A percentile compares a stretch with the other conserved stretches of the same genome.
Evolutionary conservation across 2,888 invertebrate species (phyloP).

Genomic region (Aromia moschata): DNA sequence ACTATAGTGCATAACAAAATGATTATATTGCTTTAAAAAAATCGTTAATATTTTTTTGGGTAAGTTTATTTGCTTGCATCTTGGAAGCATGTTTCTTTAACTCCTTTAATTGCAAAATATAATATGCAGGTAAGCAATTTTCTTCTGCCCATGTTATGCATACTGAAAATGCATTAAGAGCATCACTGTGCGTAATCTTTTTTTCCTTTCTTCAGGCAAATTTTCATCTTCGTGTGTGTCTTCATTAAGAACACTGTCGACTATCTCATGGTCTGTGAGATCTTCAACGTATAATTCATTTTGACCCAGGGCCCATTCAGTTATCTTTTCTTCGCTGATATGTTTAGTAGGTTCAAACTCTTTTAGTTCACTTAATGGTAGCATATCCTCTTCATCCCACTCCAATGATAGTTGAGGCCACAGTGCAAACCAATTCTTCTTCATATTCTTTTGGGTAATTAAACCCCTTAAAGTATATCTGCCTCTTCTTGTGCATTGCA

Average conservation of each 20-base stretch:
- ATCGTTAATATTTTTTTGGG: neutral
- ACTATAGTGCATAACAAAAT: neutral
- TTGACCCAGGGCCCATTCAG: neutral
- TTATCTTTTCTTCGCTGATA: neutral
- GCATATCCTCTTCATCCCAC: neutral
- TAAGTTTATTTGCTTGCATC: neutral
- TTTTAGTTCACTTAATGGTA: neutral
- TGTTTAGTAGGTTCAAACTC: conserved; percentile 1
- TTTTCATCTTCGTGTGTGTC: neutral
- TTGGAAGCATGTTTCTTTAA: neutral
- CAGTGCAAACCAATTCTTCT: neutral
- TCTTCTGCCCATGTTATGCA: conserved; percentile 2
- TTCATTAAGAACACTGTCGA: neutral
- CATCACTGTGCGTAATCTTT: neutral
- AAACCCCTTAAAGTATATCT: neutral
- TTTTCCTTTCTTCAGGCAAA: neutral
- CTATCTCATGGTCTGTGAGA: neutral
- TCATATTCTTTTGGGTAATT: neutral
- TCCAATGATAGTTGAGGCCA: conserved; percentile 4
- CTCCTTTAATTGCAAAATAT: neutral
- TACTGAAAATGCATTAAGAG: neutral
- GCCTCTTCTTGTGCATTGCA: conserved; percentile 4
- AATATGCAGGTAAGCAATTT: neutral
- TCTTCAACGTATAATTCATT: neutral
- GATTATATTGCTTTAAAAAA: conserved; percentile 1